Evolutionary conservation across 2,113 vertebrate genomes (phyloP).

Genomic region (Alethe castanea): DNA sequence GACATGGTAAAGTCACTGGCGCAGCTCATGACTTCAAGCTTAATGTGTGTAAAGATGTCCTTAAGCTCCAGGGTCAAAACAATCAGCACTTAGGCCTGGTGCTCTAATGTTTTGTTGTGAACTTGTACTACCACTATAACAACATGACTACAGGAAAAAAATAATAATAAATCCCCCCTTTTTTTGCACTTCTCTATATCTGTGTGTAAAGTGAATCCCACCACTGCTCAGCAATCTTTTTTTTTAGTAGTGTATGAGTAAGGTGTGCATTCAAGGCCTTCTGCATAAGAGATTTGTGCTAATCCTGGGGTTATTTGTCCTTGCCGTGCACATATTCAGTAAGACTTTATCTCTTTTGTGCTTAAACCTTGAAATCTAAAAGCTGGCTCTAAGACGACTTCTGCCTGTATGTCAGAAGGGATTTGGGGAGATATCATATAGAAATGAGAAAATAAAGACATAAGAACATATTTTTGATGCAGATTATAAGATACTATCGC

Average conservation of each 20-base stretch:
- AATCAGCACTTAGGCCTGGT: background rate
- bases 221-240: background rate
- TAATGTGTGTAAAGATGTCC: background rate
- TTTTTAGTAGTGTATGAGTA: background rate
- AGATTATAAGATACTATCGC: background rate
- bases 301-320: background rate
- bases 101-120: background rate
- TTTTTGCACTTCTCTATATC: background rate
- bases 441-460: background rate
- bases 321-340: background rate
- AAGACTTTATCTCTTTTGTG: background rate
- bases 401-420: background rate
- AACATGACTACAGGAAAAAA: background rate
- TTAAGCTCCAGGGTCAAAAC: background rate
- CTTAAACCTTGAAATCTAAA: background rate
- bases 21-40: background rate
- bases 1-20: background rate
- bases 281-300: background rate
- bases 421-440: background rate
- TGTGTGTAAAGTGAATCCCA: background rate
- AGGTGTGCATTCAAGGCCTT: background rate
- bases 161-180: fast-evolving
- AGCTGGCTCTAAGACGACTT: background rate
- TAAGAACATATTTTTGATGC: background rate
- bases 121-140: background rate